phyloP scores from a whole-genome alignment of 2,113 vertebrate species.

The Sus scrofa region DNA sequence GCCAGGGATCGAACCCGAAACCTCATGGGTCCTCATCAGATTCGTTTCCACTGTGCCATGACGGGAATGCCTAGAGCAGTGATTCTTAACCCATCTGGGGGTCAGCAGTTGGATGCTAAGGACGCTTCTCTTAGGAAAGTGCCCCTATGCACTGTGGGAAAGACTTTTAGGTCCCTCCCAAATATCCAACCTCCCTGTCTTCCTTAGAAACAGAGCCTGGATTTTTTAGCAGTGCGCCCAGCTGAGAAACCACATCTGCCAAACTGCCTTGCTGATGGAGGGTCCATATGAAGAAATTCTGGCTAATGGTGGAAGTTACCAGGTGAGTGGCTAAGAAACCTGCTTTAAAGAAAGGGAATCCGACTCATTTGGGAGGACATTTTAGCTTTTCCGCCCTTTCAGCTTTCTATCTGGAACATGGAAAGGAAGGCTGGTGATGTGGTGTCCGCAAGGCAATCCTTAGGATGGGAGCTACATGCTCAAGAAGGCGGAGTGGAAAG shows the following conservation, averaged over 20 bases:
- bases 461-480: not conserved
- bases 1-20: too few relatives aligned
- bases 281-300: not conserved
- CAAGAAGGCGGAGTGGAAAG: not conserved
- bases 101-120: not conserved
- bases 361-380: not conserved
- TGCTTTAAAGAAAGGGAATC: not conserved
- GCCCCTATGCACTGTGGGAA: not conserved
- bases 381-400: not conserved
- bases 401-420: not conserved
- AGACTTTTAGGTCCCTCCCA: too few relatives aligned
- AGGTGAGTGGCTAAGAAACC: not conserved
- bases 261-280: not conserved
- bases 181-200: not conserved
- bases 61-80: too few relatives aligned
- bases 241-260: not conserved
- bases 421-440: not conserved
- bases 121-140: not conserved
- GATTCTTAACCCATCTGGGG: not conserved
- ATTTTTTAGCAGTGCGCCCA: not conserved
- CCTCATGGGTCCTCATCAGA: too few relatives aligned
- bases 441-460: not conserved
- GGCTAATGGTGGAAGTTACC: not conserved
- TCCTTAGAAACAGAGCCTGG: not conserved
- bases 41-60: too few relatives aligned